Percentiles rank a stretch among this genome's conserved stretches.
Conservation (phyloP, 92 coral and sea anemone species). For the Phenganax stokvisi region DNA sequence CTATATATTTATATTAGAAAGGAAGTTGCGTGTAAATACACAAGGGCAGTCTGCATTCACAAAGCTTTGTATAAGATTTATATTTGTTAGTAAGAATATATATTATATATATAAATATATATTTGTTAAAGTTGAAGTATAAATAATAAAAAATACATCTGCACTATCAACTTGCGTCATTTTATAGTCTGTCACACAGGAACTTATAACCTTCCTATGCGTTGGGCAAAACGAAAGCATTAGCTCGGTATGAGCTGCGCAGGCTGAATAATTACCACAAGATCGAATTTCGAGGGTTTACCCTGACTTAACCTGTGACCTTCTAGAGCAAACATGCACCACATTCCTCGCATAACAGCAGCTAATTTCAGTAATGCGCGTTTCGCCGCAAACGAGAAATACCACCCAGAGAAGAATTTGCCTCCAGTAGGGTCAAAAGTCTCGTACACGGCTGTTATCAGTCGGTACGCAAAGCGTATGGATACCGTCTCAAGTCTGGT, state of each 20-base stretch:
- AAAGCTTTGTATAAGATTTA: background rate
- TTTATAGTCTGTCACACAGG: background rate
- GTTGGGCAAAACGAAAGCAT: background rate
- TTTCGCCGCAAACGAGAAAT: conserved; percentile 7
- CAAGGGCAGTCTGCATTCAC: conserved; percentile 1
- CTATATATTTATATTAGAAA: background rate
- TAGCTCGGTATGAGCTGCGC: background rate
- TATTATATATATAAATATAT: background rate
- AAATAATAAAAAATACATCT: background rate
- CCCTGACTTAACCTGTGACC: conserved; percentile 20
- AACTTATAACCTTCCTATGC: background rate
- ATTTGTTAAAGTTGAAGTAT: conserved; percentile 19
- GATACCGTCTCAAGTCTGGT: background rate
- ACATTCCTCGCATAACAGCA: conserved; percentile 10
- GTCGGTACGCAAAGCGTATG: conserved; percentile 6
- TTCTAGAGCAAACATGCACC: background rate
- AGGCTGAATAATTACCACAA: background rate
- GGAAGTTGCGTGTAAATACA: conserved; percentile 3
- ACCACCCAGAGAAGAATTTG: conserved; percentile 1
- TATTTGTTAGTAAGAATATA: conserved; percentile 3
- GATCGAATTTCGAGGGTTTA: conserved; percentile 11
- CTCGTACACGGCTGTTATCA: background rate
- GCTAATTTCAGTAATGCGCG: background rate
- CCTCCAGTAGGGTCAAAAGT: conserved; percentile 3
- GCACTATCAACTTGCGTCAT: conserved; percentile 1